Base-by-base conservation (phyloP, 2,113 vertebrate species). In the Casuarius casuarius region DNA sequence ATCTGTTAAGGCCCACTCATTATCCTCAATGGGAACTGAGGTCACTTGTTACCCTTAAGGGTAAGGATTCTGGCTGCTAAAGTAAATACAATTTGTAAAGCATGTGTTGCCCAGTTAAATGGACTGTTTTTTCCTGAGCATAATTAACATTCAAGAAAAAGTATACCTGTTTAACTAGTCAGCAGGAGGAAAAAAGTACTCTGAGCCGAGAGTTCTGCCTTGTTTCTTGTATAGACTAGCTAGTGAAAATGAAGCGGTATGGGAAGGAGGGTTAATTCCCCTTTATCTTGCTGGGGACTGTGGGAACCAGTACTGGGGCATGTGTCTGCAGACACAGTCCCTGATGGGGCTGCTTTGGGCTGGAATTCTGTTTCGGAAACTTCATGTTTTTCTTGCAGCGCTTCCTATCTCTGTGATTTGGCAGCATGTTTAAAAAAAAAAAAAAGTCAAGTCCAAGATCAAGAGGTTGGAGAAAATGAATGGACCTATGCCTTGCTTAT, bases 11-110 rank as follows among this genome's bases (percentile, higher is more conserved):
- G 3, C 14, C 5, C 49, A 61, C 7, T 12, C 35, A 19, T 16
- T 66, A 18, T 26, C 14, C 26, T 78, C 61, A 23, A 8, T 49
- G 48, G 54, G 20, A 84, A 33, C 16, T 72, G 78, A 90, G 42
- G 26, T 46, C 5, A 3, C 23, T n/a, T 7, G 12, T 31, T 63
- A 2, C 0, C 1, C 15, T 20, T 18, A 22, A 72, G 38, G 38
- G 10, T 10, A 31, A 10, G 26, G 38, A 8, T 26, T 82, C 44
- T 91, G n/a, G 33, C 35, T 94, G 42, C 35, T 75, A 42, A 72
- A 89, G 28, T 46, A 38, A 81, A 73, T 35, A 29, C 2, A 23
- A 23, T 72, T 81, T 35, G 11, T 74, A 49, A 92, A 78, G 38
- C 16, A 38, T 40, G 12, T 6, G 17, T 33, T 49, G 40, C 20